Evolutionary conservation across 2,888 invertebrate species (phyloP), one percentile per base, ranked within the genome.

Genomic region (Volucella bombylans): DNA sequence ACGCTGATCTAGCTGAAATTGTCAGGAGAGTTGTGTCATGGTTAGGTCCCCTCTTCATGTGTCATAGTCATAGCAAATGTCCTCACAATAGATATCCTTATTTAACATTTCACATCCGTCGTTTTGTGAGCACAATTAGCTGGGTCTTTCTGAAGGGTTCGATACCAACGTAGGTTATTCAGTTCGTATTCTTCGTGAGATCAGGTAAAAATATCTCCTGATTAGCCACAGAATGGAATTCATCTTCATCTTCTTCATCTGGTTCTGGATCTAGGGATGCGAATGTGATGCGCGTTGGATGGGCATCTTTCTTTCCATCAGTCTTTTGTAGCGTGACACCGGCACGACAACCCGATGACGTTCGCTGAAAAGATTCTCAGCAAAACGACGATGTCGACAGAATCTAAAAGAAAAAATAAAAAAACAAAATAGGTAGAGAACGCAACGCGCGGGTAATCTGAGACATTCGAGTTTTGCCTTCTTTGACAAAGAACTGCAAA

Each of bases 51-150:
- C 64, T 61, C 10, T 54, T 64, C 55, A 39, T 57, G 55, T 69
- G 80, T 62, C 74, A 74, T 62, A 68, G 55, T 68, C 61, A 31
- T 31, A 31, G 31, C 31, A 31, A 31, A 31, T 38, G 43, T 78
- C 55, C 73, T 68, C 67, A 85, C 85, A 85, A 85, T 72, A 85
- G 85, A 85, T 81, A 81, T 85, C 81, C 85, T 83, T 59, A 81
- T 85, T 85, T 72, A 72, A 85, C 76, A 85, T 81, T 85, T 85
- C 81, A 85, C 85, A 85, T 85, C 85, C 81, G 85, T 72, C 81
- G 81, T 67, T 72, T 76, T 77, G 79, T 77, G 57, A 72, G 57
- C 67, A 85, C 85, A 85, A 85, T 85, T 85, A 85, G 85, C 85
- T 68, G 71, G 80, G 80, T 73, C 62, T 68, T 50, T 52, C 41